phyloP scores from a whole-genome alignment of 2,797 vertebrate genomes.

The Microtus californicus region DNA sequence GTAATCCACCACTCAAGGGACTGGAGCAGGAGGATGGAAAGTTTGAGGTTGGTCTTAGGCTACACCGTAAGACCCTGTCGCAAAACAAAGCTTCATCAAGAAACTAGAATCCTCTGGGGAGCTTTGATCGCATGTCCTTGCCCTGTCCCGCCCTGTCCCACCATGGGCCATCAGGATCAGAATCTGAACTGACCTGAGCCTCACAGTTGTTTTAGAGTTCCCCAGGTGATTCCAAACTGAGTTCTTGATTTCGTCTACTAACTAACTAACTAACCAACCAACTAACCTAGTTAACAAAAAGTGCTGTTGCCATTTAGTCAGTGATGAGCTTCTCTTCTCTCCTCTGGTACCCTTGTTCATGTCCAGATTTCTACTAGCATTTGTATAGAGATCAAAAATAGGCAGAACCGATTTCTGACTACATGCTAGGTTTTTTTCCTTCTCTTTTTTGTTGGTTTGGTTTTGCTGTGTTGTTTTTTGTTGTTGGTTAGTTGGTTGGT shows the following conservation, averaged over 20 bases:
- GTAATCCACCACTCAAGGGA: no score
- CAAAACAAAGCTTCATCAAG: not conserved
- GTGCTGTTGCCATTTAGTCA: not conserved
- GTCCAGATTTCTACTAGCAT: not conserved
- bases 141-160: not conserved
- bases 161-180: not conserved
- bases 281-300: not conserved
- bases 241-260: not conserved
- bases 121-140: not conserved
- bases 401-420: not conserved
- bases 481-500: not conserved
- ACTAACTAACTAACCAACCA: not conserved
- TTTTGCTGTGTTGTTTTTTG: not conserved
- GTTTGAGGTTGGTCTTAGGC: not conserved
- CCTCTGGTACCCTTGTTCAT: not conserved
- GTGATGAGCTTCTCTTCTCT: not conserved
- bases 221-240: not conserved
- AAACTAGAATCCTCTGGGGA: not conserved
- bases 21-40: not conserved
- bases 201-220: not conserved
- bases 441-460: not conserved
- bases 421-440: not conserved
- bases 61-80: not conserved
- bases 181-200: not conserved
- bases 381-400: not conserved